phyloP scores from a whole-genome alignment of 2,888 invertebrate genomes.

The Aphidius colemani region DNA sequence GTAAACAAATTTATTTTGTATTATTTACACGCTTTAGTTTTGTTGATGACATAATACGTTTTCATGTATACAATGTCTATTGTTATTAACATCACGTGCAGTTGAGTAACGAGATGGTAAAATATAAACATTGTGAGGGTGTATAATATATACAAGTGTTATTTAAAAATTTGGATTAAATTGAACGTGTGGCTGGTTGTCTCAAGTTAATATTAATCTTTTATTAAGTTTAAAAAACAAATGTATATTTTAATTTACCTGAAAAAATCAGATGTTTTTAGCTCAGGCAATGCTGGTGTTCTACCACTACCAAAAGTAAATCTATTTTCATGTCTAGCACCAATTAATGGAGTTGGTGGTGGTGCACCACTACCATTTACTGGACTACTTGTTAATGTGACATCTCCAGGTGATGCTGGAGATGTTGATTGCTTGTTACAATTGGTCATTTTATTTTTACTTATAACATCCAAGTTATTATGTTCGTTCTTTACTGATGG shows the following conservation, averaged over 20 bases:
- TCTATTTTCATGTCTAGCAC: conserved; percentile 62
- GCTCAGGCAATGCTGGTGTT: conserved; percentile 68
- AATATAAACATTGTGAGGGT: too few species aligned
- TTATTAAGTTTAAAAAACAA: too few species aligned
- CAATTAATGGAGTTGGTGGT: conserved; percentile 60
- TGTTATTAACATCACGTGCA: too few species aligned
- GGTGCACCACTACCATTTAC: conserved; percentile 50
- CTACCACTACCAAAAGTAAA: conserved; percentile 65
- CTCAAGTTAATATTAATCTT: too few species aligned
- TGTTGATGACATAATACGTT: too few species aligned
- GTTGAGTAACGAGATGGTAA: too few species aligned
- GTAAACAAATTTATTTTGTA: too few species aligned
- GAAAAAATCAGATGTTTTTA: conserved; percentile 67
- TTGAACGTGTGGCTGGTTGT: too few species aligned
- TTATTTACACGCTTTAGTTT: too few species aligned
- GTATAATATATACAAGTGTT: too few species aligned
- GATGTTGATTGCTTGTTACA: conserved; percentile 28
- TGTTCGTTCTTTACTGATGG: conserved; percentile 28
- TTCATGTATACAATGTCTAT: too few species aligned
- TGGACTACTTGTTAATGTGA: conserved; percentile 27
- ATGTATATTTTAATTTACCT: conserved; percentile 52
- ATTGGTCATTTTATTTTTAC: conserved; percentile 31
- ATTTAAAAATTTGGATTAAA: too few species aligned
- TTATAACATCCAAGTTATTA: conserved; percentile 31
- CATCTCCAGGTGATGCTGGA: conserved; percentile 28